These are phyloP conservation scores for Micrastur ruficollis DNA, from an alignment of 2,797 vertebrate genomes.

Conservation along the genomic window DNA sequence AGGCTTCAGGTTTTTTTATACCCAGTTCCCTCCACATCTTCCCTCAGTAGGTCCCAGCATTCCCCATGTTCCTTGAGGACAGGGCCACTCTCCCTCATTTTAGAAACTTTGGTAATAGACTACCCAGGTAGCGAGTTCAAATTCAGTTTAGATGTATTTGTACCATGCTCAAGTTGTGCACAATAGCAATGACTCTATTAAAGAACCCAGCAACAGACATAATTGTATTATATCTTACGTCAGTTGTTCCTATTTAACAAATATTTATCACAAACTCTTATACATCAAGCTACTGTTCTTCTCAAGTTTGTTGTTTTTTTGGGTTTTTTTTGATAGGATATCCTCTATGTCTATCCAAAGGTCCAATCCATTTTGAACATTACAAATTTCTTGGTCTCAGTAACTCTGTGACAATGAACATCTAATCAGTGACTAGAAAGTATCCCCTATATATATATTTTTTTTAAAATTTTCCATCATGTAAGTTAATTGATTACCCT, in stretches of 20 bases:
- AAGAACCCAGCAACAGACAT: neutral
- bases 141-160: neutral
- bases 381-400: neutral
- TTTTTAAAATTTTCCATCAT: neutral
- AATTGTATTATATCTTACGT: neutral
- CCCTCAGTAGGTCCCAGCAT: neutral
- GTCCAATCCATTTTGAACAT: neutral
- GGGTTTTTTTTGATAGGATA: neutral
- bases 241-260: neutral
- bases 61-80: neutral
- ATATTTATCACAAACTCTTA: neutral
- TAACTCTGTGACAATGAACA: neutral
- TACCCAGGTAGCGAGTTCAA: neutral
- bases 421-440: neutral
- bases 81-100: neutral
- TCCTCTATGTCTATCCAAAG: neutral
- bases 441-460: neutral
- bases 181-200: neutral
- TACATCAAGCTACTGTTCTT: neutral
- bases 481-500: neutral
- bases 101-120: neutral
- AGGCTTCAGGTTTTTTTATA: neutral
- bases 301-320: neutral
- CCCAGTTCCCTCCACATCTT: neutral
- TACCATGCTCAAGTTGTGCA: neutral